A percentile compares a stretch with the other conserved stretches of the same genome.
These are phyloP conservation scores for Meiosimyza decipiens DNA, from an alignment of 2,888 invertebrate genomes.

Conservation along the genomic window DNA sequence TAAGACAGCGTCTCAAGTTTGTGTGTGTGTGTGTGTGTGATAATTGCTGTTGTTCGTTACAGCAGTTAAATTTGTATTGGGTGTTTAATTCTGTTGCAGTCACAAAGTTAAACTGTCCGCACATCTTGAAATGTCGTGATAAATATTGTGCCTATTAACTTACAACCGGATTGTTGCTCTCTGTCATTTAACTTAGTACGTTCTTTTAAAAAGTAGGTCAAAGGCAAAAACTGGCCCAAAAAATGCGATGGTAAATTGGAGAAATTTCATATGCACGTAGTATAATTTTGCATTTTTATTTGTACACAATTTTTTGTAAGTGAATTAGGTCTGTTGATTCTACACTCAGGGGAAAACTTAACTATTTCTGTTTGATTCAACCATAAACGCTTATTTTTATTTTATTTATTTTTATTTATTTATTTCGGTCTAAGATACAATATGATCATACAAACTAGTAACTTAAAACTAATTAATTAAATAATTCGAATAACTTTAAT, in stretches of 20 bases:
- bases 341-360: constrained; percentile 21
- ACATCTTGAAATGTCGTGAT: not conserved
- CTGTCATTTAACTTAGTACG: not conserved
- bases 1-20: too few relatives aligned
- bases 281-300: constrained; percentile 10
- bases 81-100: constrained; percentile 8
- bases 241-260: not conserved
- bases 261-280: not conserved
- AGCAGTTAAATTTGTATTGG: not conserved
- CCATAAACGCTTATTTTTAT: too few relatives aligned
- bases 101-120: not conserved
- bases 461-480: too few relatives aligned
- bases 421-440: too few relatives aligned
- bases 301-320: not conserved
- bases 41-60: too few relatives aligned
- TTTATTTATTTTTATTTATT: too few relatives aligned
- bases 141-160: not conserved
- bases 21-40: too few relatives aligned
- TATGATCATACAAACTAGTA: too few relatives aligned
- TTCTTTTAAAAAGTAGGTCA: constrained; percentile 12
- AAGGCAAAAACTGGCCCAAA: constrained; percentile 6
- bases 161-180: constrained; percentile 18
- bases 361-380: not conserved
- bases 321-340: not conserved
- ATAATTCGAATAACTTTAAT: too few relatives aligned